Percentiles rank a stretch among this genome's conserved stretches.
These are phyloP conservation scores for Xestia sexstrigata DNA, from an alignment of 2,888 invertebrate species.

Conservation along the genomic window DNA sequence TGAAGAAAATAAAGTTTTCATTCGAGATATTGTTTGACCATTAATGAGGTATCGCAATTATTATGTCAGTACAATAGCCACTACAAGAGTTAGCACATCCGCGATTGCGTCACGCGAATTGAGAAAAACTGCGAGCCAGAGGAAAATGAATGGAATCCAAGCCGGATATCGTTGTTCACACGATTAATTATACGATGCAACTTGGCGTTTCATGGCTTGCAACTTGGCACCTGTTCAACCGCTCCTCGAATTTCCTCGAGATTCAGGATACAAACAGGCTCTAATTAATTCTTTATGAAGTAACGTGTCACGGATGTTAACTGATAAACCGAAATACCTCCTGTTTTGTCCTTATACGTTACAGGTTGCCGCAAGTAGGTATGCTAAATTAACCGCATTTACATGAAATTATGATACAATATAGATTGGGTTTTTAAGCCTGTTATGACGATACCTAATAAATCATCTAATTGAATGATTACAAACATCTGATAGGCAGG, in stretches of 20 bases:
- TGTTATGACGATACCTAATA: conserved; percentile 26
- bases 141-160: conserved; percentile 86
- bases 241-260: conserved; percentile 80
- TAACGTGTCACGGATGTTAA: conserved; percentile 76
- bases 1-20: conserved; percentile 20
- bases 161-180: conserved; percentile 88
- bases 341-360: conserved; percentile 47
- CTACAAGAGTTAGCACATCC: conserved; percentile 76
- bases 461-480: conserved; percentile 35
- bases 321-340: conserved; percentile 56
- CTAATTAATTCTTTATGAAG: conserved; percentile 73
- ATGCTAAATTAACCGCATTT: conserved; percentile 27
- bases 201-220: conserved; percentile 65
- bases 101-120: conserved; percentile 84
- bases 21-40: conserved; percentile 49
- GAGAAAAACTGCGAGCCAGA: conserved; percentile 83
- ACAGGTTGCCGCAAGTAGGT: conserved; percentile 21
- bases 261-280: conserved; percentile 83
- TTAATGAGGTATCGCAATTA: conserved; percentile 69
- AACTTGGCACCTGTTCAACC: conserved; percentile 72
- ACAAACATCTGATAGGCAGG: conserved; percentile 38
- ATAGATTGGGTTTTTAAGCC: conserved; percentile 16
- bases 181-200: conserved; percentile 77
- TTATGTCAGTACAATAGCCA: conserved; percentile 71
- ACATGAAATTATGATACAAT: conserved; percentile 30